Percentiles rank a stretch among this genome's conserved stretches.
phyloP scores from a whole-genome alignment of 2,888 invertebrate genomes.

The Drosophila koepferae region DNA sequence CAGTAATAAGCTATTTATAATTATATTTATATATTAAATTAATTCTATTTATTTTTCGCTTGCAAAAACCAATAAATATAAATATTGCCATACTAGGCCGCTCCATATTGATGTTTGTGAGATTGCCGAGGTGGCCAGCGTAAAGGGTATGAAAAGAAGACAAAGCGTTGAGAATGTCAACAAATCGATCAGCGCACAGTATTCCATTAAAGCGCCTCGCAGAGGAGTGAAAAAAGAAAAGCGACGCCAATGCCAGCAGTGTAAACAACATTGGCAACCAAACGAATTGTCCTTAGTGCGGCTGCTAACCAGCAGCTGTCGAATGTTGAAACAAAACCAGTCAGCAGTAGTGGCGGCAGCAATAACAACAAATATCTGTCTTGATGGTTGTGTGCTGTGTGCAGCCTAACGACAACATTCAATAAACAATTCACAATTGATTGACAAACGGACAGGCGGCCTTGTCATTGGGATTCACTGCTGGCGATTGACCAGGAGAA shows the following conservation, averaged over 20 bases:
- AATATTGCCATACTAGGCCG: not conserved
- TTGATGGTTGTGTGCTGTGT: conserved; percentile 60
- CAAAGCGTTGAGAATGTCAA: conserved; percentile 34
- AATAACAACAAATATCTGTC: conserved; percentile 54
- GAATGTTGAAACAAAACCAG: conserved; percentile 61
- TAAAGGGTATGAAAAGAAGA: conserved; percentile 17
- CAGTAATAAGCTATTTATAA: not conserved
- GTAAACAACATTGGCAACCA: conserved; percentile 61
- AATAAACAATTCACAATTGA: conserved; percentile 82
- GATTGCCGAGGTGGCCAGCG: not conserved
- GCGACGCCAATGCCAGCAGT: conserved; percentile 56
- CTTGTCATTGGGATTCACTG: conserved; percentile 72
- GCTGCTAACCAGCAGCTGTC: conserved; percentile 33
- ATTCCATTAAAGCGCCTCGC: conserved; percentile 58
- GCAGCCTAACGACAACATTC: conserved; percentile 80
- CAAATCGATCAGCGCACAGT: conserved; percentile 68
- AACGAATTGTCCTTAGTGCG: conserved; percentile 25
- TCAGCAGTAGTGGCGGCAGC: conserved; percentile 21
- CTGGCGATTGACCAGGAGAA: conserved; percentile 66
- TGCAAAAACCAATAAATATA: not conserved
- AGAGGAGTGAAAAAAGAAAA: conserved; percentile 30
- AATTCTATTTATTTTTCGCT: not conserved
- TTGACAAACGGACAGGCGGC: conserved; percentile 76
- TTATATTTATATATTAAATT: not conserved
- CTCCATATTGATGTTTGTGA: not conserved